phyloP scores from a whole-genome alignment of 2,113 vertebrate genomes.

The Lanius collurio region DNA sequence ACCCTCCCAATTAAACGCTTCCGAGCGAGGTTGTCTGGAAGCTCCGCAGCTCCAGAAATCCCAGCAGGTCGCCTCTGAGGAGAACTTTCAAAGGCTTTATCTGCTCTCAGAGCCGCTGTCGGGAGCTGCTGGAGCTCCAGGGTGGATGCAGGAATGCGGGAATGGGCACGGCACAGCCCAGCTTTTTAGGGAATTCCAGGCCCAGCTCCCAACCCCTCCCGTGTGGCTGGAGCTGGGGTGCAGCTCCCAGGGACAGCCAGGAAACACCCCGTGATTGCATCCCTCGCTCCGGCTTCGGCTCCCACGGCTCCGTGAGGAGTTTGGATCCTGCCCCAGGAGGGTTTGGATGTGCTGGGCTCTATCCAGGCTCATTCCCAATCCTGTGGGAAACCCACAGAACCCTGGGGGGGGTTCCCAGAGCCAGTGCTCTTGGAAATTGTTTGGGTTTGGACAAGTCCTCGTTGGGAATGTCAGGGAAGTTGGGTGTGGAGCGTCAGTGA shows the following conservation, averaged over 20 bases:
- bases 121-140: background rate
- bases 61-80: background rate
- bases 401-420: background rate
- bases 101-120: accelerated
- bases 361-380: background rate
- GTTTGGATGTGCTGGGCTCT: accelerated
- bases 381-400: accelerated
- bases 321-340: background rate
- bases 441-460: background rate
- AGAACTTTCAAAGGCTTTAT: background rate
- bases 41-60: background rate
- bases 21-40: background rate
- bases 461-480: background rate
- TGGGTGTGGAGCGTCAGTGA: background rate
- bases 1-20: background rate
- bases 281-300: accelerated
- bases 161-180: accelerated
- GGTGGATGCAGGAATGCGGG: background rate
- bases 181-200: background rate
- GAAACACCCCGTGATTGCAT: background rate
- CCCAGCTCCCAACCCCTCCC: background rate
- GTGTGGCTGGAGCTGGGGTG: background rate
- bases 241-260: background rate
- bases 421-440: accelerated
- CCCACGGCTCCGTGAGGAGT: background rate